Conservation (phyloP, 1,140 invertebrate genomes). For the Eubasilissa regina region DNA sequence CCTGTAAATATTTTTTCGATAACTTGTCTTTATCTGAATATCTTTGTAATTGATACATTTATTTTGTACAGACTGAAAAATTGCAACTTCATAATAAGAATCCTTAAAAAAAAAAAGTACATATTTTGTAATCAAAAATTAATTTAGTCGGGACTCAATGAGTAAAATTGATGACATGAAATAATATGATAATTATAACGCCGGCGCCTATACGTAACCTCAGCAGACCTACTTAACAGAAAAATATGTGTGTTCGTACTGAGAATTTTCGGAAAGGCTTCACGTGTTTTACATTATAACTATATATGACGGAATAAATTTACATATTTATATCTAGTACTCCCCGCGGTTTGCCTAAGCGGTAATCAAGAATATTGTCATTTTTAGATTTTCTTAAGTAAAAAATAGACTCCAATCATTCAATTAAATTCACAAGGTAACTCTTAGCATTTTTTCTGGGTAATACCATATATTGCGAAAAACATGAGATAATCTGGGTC, state of each 20-base stretch:
- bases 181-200: background rate
- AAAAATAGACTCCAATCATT: background rate
- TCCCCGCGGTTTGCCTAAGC: background rate
- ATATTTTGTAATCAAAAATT: too few relatives aligned
- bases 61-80: too few relatives aligned
- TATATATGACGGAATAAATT: background rate
- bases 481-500: constrained; percentile 3
- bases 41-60: too few relatives aligned
- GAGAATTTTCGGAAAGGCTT: background rate
- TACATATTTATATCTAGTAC: background rate
- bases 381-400: too few relatives aligned
- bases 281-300: background rate
- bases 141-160: too few relatives aligned
- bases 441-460: background rate
- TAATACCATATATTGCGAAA: constrained; percentile 3
- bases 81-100: too few relatives aligned
- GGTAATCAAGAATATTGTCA: background rate
- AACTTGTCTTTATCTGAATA: too few relatives aligned
- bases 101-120: too few relatives aligned
- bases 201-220: background rate
- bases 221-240: too few relatives aligned
- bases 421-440: background rate
- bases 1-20: too few relatives aligned
- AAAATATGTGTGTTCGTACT: background rate
- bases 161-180: too few relatives aligned